These are phyloP conservation scores for Numenius arquata DNA, from an alignment of 2,113 vertebrate genomes.

Conservation along the genomic window DNA sequence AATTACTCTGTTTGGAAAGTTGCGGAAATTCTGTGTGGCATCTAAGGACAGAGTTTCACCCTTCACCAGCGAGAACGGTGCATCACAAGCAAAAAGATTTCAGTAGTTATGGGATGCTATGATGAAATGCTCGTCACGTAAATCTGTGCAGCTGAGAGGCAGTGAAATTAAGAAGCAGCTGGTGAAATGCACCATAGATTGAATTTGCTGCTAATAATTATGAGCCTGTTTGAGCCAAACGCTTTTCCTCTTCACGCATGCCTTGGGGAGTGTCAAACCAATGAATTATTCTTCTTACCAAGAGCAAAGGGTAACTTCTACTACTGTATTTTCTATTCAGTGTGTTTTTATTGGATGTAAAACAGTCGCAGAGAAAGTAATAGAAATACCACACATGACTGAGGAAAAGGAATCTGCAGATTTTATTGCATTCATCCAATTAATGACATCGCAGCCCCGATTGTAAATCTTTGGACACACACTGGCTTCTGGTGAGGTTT, in stretches of 20 bases:
- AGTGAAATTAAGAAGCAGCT: slow-evolving; percentile 23
- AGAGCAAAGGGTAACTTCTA: slow-evolving; percentile 27
- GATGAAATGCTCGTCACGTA: not conserved
- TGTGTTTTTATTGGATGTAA: slow-evolving; percentile 44
- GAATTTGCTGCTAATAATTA: slow-evolving; percentile 26
- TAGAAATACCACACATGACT: slow-evolving; percentile 15
- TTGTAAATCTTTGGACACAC: not conserved
- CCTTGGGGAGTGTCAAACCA: slow-evolving; percentile 3
- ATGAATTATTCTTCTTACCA: slow-evolving; percentile 25
- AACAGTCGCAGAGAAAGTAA: slow-evolving; percentile 34
- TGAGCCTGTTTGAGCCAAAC: not conserved
- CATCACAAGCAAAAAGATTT: not conserved
- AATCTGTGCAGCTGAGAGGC: not conserved
- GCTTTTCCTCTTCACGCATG: not conserved
- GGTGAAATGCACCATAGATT: not conserved
- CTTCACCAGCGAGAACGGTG: not conserved
- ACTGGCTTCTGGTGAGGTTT: slow-evolving; percentile 13
- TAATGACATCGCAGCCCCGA: not conserved
- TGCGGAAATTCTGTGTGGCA: not conserved
- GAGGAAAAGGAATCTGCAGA: not conserved
- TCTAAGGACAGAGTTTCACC: not conserved
- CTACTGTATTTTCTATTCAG: slow-evolving; percentile 30
- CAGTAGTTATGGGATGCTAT: not conserved
- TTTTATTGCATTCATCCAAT: slow-evolving; percentile 26
- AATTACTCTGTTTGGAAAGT: not conserved